These are phyloP conservation scores for Aphidius colemani DNA, from an alignment of 2,888 invertebrate genomes.

Conservation along the genomic window DNA sequence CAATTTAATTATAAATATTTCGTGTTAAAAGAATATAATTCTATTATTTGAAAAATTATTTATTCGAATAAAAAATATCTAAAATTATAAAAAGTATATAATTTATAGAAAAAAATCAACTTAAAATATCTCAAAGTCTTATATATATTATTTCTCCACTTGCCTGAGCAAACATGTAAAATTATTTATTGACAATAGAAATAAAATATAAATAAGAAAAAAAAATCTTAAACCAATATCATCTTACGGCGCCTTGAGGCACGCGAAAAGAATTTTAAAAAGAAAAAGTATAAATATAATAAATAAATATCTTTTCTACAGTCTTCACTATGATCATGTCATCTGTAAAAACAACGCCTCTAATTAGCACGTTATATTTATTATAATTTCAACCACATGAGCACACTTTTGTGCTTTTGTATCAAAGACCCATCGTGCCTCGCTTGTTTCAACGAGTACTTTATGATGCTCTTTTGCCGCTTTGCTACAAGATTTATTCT, in stretches of 20 bases:
- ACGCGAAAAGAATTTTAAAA: constrained; percentile 1
- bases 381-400: constrained; percentile 55
- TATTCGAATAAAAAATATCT: too few relatives aligned
- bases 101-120: neutral
- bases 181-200: constrained; percentile 54
- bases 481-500: constrained; percentile 40
- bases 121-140: too few relatives aligned
- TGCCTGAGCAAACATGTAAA: constrained; percentile 32
- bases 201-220: constrained; percentile 17
- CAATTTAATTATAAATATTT: too few relatives aligned
- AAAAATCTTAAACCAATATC: constrained; percentile 47
- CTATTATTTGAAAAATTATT: too few relatives aligned
- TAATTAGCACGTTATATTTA: constrained; percentile 51
- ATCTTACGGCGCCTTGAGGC: constrained; percentile 44
- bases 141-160: constrained; percentile 24
- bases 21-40: too few relatives aligned
- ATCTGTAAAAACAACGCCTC: constrained; percentile 56
- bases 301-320: too few relatives aligned
- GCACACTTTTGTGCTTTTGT: constrained; percentile 16
- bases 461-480: constrained; percentile 36
- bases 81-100: neutral
- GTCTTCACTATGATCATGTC: constrained; percentile 38
- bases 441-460: constrained; percentile 30
- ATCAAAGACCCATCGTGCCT: constrained; percentile 13
- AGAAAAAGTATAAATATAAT: too few relatives aligned